A percentile compares a stretch with the other conserved stretches of the same genome.
Conservation (phyloP, 2,797 vertebrate genomes). For the Loris lydekkerianus region DNA sequence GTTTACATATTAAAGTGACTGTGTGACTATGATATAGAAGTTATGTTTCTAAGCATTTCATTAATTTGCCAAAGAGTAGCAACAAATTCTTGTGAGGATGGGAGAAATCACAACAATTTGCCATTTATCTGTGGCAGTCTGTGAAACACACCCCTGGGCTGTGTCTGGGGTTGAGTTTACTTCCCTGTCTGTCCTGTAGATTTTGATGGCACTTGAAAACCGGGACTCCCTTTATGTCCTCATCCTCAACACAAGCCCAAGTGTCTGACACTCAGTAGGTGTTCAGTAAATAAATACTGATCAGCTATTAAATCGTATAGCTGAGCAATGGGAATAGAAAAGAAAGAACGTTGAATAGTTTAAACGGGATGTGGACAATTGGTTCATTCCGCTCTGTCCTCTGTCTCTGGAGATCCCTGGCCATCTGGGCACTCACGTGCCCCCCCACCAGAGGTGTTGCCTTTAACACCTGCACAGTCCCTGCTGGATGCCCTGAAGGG, state of each 20-base stretch:
- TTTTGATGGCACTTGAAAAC: background rate
- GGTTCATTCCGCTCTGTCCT: too few relatives aligned
- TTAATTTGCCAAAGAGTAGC: background rate
- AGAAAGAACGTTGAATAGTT: background rate
- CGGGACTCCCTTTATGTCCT: fast-evolving
- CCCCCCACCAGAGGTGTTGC: background rate
- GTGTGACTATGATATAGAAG: background rate
- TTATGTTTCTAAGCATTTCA: background rate
- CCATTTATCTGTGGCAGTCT: fast-evolving
- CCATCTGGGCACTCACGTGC: fast-evolving
- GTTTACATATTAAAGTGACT: background rate
- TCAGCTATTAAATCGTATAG: background rate
- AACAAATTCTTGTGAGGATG: background rate
- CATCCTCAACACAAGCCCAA: background rate
- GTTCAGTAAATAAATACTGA: background rate
- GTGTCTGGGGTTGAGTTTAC: background rate
- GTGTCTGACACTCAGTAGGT: background rate
- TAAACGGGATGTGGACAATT: background rate
- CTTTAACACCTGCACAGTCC: background rate
- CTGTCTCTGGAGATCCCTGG: background rate
- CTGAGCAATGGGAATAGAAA: background rate
- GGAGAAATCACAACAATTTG: background rate
- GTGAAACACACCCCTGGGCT: background rate
- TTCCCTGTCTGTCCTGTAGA: background rate
- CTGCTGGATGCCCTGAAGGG: background rate